Base-by-base conservation (phyloP, 2,113 vertebrate species). In the Tamias sibiricus region DNA sequence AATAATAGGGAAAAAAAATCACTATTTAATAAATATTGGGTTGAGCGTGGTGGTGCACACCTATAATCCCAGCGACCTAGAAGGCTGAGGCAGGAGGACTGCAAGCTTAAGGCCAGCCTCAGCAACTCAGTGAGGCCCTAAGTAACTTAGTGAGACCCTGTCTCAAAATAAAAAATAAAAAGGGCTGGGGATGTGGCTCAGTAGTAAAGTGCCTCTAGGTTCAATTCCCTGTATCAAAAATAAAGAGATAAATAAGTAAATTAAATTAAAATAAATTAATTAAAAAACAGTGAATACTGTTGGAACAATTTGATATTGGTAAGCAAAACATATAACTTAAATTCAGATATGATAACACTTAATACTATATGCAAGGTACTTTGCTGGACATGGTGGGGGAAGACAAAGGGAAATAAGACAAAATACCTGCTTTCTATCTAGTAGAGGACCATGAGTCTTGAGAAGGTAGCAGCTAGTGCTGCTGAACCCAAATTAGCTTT, bases 321-420 rank as follows among this genome's bases (percentile, higher is more conserved):
- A 84, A 79, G 8, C 59, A 92, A 94, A 96, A 84, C 75, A 76
- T 28, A 28, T 11, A 71, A 88, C 32, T 94, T 90, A 91, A 95
- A 74, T 90, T 66, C 4, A 94, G 30, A 71, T 1, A 40, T 66
- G 66, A 24, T 85, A 81, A 91, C 49, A 72, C 54, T 66, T 81
- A 49, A 84, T 82, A 7, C 8, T 72, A 40, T 42, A 74, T 22
- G 12, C 57, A 75, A 79, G 11, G 17, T 28, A 57, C 40, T 91
- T 96, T 37, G n/a, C 57, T 86, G 17, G 22, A 57, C 71, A 14
- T 71, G 35, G 62, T 82, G 44, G 54, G 35, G 24, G 24, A 69
- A 86, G 22, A 59, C n/a, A 87, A 75, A 92, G 32, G 75, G n/a
- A 92, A 82, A 30, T 79, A 75, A 76, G 59, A 80, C 3, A 35